Percentiles rank a stretch among this genome's conserved stretches.
Conservation (phyloP, 2,888 invertebrate species). For the Doris montereyensis region DNA sequence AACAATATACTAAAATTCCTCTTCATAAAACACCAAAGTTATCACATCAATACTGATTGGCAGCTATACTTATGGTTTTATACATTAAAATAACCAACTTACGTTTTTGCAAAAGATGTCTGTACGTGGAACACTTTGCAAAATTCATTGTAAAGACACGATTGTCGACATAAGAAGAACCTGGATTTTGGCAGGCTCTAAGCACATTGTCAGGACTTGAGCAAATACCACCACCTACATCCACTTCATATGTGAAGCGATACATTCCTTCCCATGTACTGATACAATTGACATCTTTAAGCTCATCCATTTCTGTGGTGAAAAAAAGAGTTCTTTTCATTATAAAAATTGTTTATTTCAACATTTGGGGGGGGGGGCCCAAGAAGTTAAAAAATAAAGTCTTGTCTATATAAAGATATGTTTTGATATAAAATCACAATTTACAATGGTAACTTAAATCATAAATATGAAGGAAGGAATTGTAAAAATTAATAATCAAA, state of each 20-base stretch:
- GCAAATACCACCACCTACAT: constrained; percentile 76
- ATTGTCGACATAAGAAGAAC: constrained; percentile 96
- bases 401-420: neutral
- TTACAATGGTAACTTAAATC: neutral
- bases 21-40: too few species aligned
- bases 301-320: too few species aligned
- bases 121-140: constrained; percentile 80
- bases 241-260: constrained; percentile 70
- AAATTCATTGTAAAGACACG: constrained; percentile 97
- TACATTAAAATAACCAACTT: constrained; percentile 45
- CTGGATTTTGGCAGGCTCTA: constrained; percentile 94
- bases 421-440: neutral
- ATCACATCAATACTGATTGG: too few species aligned
- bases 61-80: too few species aligned
- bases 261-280: constrained; percentile 71
- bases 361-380: too few species aligned
- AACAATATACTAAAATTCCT: too few species aligned
- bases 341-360: too few species aligned
- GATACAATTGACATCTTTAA: constrained; percentile 68
- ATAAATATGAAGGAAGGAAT: neutral
- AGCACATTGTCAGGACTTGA: constrained; percentile 89
- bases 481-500: neutral
- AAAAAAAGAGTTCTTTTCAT: too few species aligned
- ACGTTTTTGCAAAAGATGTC: constrained; percentile 60
- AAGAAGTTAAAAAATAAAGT: neutral